Conservation (phyloP, 2,797 vertebrate genomes). For the Myotis daubentonii region DNA sequence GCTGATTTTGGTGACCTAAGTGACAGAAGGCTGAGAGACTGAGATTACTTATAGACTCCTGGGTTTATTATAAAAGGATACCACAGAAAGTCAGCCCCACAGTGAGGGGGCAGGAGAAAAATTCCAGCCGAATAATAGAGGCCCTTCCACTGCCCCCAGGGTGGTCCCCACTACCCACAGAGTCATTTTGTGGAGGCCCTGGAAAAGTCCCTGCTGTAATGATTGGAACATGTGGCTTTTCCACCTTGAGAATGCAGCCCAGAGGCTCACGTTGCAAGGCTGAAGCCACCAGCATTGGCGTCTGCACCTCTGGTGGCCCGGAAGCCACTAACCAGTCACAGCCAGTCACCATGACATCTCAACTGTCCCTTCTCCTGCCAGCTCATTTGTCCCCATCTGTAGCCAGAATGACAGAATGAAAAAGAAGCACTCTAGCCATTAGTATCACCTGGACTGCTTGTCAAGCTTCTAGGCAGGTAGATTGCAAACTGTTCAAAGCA, state of each 20-base stretch:
- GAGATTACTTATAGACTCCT: constrained; percentile 51
- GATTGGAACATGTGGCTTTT: neutral
- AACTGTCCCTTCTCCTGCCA: neutral
- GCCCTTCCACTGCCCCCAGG: neutral
- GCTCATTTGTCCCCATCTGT: neutral
- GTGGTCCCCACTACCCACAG: constrained; percentile 30
- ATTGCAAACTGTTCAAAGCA: neutral
- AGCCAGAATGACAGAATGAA: neutral
- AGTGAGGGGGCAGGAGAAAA: constrained; percentile 43
- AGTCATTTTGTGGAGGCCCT: constrained; percentile 7
- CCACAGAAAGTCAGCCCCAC: constrained; percentile 52
- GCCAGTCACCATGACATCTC: neutral
- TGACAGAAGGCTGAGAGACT: constrained; percentile 45
- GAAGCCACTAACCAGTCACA: neutral
- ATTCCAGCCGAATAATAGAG: constrained; percentile 31
- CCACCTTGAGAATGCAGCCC: neutral
- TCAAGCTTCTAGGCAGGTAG: neutral
- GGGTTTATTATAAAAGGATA: constrained; percentile 54
- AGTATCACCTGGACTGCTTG: neutral
- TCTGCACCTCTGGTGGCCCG: neutral
- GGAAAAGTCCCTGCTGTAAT: constrained; percentile 38
- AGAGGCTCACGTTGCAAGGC: neutral
- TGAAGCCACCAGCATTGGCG: neutral
- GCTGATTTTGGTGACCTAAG: constrained; percentile 38
- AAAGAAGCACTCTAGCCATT: neutral